These are phyloP conservation scores for Phaethon lepturus DNA, from an alignment of 2,113 vertebrate genomes.

Conservation along the genomic window DNA sequence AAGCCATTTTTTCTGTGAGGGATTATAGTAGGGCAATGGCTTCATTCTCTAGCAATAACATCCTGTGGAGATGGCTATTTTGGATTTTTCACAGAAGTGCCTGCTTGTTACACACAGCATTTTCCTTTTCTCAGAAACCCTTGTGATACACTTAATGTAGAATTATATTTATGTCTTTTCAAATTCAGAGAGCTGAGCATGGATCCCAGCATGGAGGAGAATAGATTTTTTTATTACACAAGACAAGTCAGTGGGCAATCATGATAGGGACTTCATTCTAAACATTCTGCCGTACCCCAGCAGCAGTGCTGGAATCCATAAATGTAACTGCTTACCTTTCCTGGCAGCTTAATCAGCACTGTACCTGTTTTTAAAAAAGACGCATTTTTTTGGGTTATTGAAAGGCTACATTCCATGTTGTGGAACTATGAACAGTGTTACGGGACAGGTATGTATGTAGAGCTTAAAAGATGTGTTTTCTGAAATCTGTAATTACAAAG, in stretches of 20 bases:
- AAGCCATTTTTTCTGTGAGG: background rate
- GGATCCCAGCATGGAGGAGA: background rate
- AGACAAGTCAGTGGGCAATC: background rate
- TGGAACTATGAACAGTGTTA: background rate
- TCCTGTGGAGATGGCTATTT: background rate
- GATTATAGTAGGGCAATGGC: background rate
- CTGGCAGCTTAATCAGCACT: background rate
- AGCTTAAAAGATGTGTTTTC: background rate
- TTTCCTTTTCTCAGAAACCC: background rate
- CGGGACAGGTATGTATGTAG: background rate
- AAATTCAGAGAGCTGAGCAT: background rate
- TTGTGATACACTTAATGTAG: background rate
- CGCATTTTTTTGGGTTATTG: background rate
- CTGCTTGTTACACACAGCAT: background rate
- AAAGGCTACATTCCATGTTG: background rate
- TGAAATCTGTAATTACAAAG: background rate
- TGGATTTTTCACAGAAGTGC: background rate
- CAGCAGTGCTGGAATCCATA: background rate
- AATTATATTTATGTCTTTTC: background rate
- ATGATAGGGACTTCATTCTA: background rate
- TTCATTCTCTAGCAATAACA: background rate
- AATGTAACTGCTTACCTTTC: background rate
- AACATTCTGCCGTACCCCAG: background rate
- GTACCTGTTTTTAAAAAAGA: background rate
- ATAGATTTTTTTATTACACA: background rate